Conservation (phyloP, 2,888 invertebrate genomes). For the Ceratothoa steindachneri region DNA sequence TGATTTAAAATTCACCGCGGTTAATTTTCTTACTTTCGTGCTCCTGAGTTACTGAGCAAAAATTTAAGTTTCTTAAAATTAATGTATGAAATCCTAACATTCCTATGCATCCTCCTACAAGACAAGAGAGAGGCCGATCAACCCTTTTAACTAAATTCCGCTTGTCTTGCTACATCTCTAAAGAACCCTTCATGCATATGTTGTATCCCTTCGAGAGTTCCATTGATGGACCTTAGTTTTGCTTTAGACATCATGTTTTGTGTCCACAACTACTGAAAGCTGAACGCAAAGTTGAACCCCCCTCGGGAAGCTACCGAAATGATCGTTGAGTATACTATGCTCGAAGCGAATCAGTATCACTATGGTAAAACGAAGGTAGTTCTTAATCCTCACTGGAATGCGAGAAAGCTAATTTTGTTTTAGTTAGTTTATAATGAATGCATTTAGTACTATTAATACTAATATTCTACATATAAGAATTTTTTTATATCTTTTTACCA, state of each 20-base stretch:
- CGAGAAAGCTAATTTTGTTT: not conserved
- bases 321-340: conserved; percentile 19
- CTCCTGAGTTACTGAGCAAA: too few relatives aligned
- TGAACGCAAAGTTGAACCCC: conserved; percentile 18
- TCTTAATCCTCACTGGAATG: not conserved
- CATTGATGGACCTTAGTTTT: conserved; percentile 8
- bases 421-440: not conserved
- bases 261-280: conserved; percentile 21
- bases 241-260: conserved; percentile 25
- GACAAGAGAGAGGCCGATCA: too few relatives aligned
- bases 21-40: too few relatives aligned
- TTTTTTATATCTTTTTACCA: not conserved
- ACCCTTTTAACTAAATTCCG: too few relatives aligned
- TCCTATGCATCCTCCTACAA: too few relatives aligned
- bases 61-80: too few relatives aligned
- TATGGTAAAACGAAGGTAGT: conserved; percentile 24
- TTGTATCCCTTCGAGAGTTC: too few relatives aligned
- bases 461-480: not conserved
- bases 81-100: too few relatives aligned
- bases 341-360: conserved; percentile 20
- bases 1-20: too few relatives aligned
- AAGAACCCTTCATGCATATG: too few relatives aligned
- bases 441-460: not conserved
- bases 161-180: too few relatives aligned
- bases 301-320: conserved; percentile 15